Percentiles rank a stretch among this genome's conserved stretches.
Conservation (phyloP, 2,797 vertebrate species). For the Pangasius krempfi region DNA sequence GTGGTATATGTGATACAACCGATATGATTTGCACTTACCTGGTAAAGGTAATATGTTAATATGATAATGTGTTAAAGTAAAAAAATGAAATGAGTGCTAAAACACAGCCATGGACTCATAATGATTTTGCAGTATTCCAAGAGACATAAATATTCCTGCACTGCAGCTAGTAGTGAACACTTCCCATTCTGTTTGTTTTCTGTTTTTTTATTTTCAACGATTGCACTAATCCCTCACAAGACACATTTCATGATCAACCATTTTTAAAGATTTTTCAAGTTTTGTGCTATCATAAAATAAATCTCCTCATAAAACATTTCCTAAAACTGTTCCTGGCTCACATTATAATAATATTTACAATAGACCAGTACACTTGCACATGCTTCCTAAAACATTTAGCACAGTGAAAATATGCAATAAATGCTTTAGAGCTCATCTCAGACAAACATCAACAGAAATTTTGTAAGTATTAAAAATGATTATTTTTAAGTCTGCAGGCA, state of each 20-base stretch:
- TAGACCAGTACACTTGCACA: neutral
- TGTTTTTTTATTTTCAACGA: too few relatives aligned
- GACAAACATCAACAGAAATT: neutral
- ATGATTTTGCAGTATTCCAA: neutral
- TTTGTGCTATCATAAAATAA: neutral
- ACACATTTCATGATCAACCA: neutral
- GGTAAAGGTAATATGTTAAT: neutral
- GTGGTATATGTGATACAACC: neutral
- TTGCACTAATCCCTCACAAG: neutral
- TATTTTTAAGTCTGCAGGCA: neutral
- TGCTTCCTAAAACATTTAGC: neutral
- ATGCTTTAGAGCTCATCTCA: neutral
- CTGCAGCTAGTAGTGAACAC: too few relatives aligned
- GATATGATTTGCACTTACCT: neutral
- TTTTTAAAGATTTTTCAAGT: neutral
- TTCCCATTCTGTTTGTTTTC: too few relatives aligned
- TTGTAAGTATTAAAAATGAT: neutral
- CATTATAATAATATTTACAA: neutral
- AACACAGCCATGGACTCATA: neutral
- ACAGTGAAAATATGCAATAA: neutral
- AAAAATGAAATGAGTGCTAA: neutral
- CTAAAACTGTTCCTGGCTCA: too few relatives aligned
- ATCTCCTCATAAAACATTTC: neutral
- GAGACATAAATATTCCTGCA: too few relatives aligned
- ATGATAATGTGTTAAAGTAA: neutral